Base-by-base conservation (phyloP, 2,888 invertebrate genomes). In the Cephonodes hylas region DNA sequence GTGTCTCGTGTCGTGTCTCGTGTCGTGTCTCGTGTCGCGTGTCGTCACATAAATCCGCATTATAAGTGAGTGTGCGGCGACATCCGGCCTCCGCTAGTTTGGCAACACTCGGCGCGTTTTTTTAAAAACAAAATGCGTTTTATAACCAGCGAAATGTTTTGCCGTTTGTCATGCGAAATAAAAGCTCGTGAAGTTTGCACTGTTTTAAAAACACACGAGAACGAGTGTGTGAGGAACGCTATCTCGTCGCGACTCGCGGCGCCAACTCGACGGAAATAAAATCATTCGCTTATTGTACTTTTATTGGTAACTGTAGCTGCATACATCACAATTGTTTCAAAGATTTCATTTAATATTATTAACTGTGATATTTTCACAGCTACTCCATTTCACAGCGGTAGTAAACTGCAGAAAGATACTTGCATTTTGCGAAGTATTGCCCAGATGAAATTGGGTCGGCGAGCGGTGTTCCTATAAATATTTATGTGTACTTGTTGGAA, bases 151-250 rank as follows among this genome's bases (percentile, higher is more conserved):
- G 18, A 53, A 53, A 53, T 53, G 27, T 53, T 53, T 53, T 53
- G 53, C 31, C 31, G 53, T 53, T 53, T 53, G 53, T 53, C 53
- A 53, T 53, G 18, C 31, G 15, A 53, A 53, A 53, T 53, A 53
- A 53, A 53, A 53, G 18, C 53, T 27, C 8, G 53, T 18, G 53
- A 27, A 46, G 46, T 46, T 23, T 22, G 46, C 27, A n/a, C 31
- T 53, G 27, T 53, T 53, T 53, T 53, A 53, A 53, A 53, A 27
- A 31, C 53, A 53, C 31, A 27, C 53, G 31, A 18, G 27, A 31
- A 45, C 23, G 45, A 23, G 22, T n/a, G n/a, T 18, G 10, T 10
- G 18, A 13, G 18, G 18, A 53, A 31, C 15, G n/a, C 27, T 27
- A 27, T 31, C 13, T 22, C 5, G 23, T 23, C 23, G 25, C n/a